Evolutionary conservation across 2,888 invertebrate species (phyloP), one percentile per base, ranked within the genome.

Genomic region (Perdita meconis): DNA sequence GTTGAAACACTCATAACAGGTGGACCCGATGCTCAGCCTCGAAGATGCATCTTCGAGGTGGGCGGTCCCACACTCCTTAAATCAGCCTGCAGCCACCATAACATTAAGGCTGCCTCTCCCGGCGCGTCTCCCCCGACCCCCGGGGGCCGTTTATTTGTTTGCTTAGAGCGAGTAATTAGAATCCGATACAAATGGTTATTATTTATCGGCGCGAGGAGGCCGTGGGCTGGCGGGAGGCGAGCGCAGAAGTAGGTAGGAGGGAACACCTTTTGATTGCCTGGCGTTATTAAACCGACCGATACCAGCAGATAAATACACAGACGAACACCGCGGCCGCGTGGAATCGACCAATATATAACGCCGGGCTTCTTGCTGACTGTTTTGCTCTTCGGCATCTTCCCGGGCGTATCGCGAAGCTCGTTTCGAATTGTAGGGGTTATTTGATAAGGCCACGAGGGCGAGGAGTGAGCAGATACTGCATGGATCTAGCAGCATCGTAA

Each of bases 1-100:
- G 87, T 86, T 82, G 89, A 86, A 88, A 89, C 86, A 85, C 86
- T 85, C 86, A 86, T 86, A 89, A 87, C 89, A 86, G 85, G 86
- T 84, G 84, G 87, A 83, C 79, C 47, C 83, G 86, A 87, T 83
- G 82, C 72, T 65, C 83, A 73, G 71, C 73, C 74, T 1, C 73
- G 84, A 77, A 86, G 87, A 86, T 86, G 86, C 81, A 90, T 89
- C 87, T 86, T 89, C 90, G 75, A 88, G 89, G 87, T 92, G 90
- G 92, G 92, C 92, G 92, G 92, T 91, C 90, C 91, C 89, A 88
- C 91, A 91, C 91, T 89, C 90, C 89, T 91, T 92, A 92, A 92
- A 92, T 91, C 92, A 92, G 89, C 89, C 89, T 73, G 86, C 83
- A 87, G 89, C 91, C 86, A 88, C 86, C 78, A 88, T 87, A 87